phyloP scores from a whole-genome alignment of 2,888 invertebrate genomes.

The Actias luna region DNA sequence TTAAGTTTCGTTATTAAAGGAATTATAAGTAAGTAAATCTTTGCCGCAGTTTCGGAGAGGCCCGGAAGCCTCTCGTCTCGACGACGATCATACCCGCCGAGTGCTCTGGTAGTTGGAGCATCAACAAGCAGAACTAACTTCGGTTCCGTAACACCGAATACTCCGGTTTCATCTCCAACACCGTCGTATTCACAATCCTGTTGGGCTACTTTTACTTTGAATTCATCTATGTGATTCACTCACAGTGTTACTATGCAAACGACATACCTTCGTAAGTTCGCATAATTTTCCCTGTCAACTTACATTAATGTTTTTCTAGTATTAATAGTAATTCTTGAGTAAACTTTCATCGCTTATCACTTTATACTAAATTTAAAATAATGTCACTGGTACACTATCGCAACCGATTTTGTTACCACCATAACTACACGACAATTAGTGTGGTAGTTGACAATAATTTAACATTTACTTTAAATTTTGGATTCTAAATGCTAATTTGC shows the following conservation, averaged over 20 bases:
- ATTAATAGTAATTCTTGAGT: not conserved
- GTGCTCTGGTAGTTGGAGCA: conserved; percentile 36
- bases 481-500: not conserved
- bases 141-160: conserved; percentile 28
- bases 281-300: not conserved
- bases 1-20: not conserved
- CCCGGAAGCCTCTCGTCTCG: conserved; percentile 46
- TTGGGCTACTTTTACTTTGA: conserved; percentile 49
- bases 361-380: not conserved
- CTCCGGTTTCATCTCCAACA: conserved; percentile 48
- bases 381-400: conserved; percentile 11
- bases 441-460: conserved; percentile 15
- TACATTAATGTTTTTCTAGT: conserved; percentile 1
- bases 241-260: conserved; percentile 17
- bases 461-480: not conserved
- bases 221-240: conserved; percentile 27
- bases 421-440: not conserved
- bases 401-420: conserved; percentile 1
- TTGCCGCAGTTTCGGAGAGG: conserved; percentile 43
- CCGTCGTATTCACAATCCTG: conserved; percentile 19
- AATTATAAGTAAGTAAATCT: no score
- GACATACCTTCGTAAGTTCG: not conserved
- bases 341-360: not conserved
- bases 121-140: conserved; percentile 21
- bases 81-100: conserved; percentile 48